Percentiles rank a stretch among this genome's conserved stretches.
Conservation (phyloP, 2,888 invertebrate genomes). For the Platynereis dumerilii region DNA sequence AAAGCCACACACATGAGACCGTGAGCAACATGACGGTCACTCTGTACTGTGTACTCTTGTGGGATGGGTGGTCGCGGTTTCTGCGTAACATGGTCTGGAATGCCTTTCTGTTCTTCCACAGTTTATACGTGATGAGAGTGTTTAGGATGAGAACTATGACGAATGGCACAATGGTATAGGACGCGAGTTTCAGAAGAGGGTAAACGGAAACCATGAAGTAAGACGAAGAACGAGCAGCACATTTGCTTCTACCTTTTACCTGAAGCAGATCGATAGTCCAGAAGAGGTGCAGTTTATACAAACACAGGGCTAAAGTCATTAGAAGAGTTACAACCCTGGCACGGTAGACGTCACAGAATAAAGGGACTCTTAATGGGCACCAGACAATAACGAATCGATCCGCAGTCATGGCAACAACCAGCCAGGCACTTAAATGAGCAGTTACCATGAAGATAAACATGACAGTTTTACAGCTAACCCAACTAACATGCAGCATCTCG, state of each 20-base stretch:
- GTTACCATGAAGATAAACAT: slow-evolving; percentile 51
- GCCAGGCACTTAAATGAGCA: slow-evolving; percentile 33
- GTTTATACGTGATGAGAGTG: slow-evolving; percentile 43
- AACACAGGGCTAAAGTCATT: not conserved
- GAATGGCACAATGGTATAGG: slow-evolving; percentile 54
- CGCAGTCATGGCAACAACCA: slow-evolving; percentile 32
- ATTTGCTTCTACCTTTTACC: slow-evolving; percentile 12
- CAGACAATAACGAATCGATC: slow-evolving; percentile 35
- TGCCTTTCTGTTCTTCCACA: not conserved
- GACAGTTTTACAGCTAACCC: slow-evolving; percentile 48
- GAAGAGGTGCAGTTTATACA: slow-evolving; percentile 28
- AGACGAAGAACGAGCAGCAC: slow-evolving; percentile 40
- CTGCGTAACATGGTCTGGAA: not conserved
- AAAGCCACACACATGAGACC: slow-evolving; percentile 34
- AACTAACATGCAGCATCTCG: slow-evolving; percentile 52
- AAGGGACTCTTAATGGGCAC: slow-evolving; percentile 31
- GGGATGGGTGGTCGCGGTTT: not conserved
- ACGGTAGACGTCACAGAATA: slow-evolving; percentile 23
- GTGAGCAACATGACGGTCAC: slow-evolving; percentile 31
- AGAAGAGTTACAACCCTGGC: slow-evolving; percentile 23
- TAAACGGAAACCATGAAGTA: slow-evolving; percentile 42
- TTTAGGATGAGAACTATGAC: slow-evolving; percentile 48
- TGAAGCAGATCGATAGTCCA: slow-evolving; percentile 22
- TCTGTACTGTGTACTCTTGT: slow-evolving; percentile 24
- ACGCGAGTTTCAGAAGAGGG: slow-evolving; percentile 46